These are phyloP conservation scores for Sardinella longiceps DNA, from an alignment of 2,797 vertebrate genomes.

Conservation along the genomic window DNA sequence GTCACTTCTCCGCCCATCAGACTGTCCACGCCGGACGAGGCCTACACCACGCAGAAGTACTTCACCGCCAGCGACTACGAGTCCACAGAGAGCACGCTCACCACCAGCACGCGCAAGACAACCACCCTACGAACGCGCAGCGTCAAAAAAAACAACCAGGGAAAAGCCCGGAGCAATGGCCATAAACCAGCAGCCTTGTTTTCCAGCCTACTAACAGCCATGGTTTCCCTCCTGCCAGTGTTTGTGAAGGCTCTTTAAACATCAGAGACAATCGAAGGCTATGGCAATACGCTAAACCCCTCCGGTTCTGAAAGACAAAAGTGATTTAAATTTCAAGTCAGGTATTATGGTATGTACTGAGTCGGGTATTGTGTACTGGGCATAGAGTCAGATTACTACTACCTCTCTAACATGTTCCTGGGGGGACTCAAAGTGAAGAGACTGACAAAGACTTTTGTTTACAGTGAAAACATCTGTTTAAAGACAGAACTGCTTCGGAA, in stretches of 20 bases:
- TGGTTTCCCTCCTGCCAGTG: neutral
- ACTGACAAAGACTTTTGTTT: neutral
- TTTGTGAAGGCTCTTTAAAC: neutral
- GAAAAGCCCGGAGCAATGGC: slow-evolving; percentile 12
- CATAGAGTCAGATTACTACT: neutral
- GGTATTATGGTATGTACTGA: neutral
- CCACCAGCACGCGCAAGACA: slow-evolving; percentile 67
- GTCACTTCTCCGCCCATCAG: slow-evolving; percentile 46
- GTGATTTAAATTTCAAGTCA: too few species aligned
- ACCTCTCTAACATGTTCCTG: slow-evolving; percentile 2
- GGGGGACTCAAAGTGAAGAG: neutral
- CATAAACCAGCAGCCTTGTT: neutral
- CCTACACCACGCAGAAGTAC: slow-evolving; percentile 37
- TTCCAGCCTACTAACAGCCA: neutral
- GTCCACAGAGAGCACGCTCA: slow-evolving; percentile 55
- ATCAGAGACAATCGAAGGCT: neutral
- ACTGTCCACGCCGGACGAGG: slow-evolving; percentile 42
- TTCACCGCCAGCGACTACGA: slow-evolving; percentile 50
- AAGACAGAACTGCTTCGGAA: neutral
- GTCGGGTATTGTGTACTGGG: neutral
- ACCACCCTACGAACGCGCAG: slow-evolving; percentile 75
- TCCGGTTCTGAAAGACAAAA: neutral
- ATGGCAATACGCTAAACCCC: neutral
- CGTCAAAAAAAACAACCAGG: slow-evolving; percentile 71
- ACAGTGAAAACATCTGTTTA: neutral